Evolutionary conservation across 92 coral and sea anemone genomes (phyloP).

Genomic region (Virgularia gustaviana): DNA sequence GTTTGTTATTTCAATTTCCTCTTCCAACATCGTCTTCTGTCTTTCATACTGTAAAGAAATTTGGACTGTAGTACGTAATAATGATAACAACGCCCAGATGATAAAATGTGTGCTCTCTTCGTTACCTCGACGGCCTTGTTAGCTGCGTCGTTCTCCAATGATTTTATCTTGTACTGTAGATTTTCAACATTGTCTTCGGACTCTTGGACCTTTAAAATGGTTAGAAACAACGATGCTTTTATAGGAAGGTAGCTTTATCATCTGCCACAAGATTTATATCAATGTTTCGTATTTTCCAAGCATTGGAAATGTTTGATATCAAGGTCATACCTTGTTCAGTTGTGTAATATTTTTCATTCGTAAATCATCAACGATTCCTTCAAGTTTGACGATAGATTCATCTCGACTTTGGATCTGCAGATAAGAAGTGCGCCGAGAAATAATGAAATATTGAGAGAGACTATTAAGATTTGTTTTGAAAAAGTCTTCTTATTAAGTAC

Average conservation of each 20-base stretch:
- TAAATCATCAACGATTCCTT: slow-evolving; percentile 5
- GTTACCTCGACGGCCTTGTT: slow-evolving; percentile 14
- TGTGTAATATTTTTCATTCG: slow-evolving; percentile 26
- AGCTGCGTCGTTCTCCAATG: slow-evolving; percentile 6
- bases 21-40: slow-evolving; percentile 17
- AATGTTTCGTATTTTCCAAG: not conserved
- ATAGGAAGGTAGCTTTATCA: too few species aligned
- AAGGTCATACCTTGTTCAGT: slow-evolving; percentile 27
- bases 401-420: slow-evolving; percentile 3
- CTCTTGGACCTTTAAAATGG: slow-evolving; percentile 32
- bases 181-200: slow-evolving; percentile 28
- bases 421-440: not conserved
- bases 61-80: not conserved
- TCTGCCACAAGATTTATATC: not conserved
- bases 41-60: slow-evolving; percentile 23
- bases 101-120: not conserved
- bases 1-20: not conserved
- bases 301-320: too few species aligned
- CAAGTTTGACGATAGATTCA: slow-evolving; percentile 21
- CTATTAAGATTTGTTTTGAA: too few species aligned
- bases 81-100: not conserved
- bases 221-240: too few species aligned
- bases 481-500: too few species aligned
- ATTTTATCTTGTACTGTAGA: slow-evolving; percentile 12
- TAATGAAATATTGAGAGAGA: too few species aligned